Base-by-base conservation (phyloP, 2,797 vertebrate species). In the Acipenser oxyrinchus region DNA sequence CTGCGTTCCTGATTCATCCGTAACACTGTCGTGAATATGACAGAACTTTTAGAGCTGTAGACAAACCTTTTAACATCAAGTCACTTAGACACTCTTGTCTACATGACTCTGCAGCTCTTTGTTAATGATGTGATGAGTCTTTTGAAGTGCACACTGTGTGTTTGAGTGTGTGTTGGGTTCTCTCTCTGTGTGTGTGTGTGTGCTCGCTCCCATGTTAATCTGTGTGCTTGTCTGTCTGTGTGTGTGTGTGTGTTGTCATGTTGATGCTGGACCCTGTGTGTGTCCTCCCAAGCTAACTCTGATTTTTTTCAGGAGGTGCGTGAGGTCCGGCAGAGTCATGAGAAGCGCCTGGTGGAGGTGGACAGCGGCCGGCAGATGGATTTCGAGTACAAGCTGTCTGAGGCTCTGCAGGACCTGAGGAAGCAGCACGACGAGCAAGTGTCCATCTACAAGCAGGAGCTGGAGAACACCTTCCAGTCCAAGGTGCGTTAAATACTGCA, bases 351-450 rank as follows among this genome's bases (percentile, higher is more conserved):
- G 66, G 91, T 97, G 2, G 95, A 98, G 83, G 92, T 97, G 74
- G 95, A 97, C 77, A 91, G 88, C 1, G 92, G 93, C 68, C 87
- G 82, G 15, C 88, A 91, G 12, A 90, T 92, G 74, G 95, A 98
- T 64, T 95, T 93, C 0, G 94, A 98, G 64, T 93, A 88, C 71
- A 96, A 94, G 79, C 87, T 99, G 76, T 81, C 90, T 0, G 89
- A 91, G 71, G 94, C 95, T 15, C 81, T 99, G 67, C 93, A 96
- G 78, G 97, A 98, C 51, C 84, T 99, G 55, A 85, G 97, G 68
- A 84, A 72, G 49, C 93, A 97, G 66, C 95, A 99, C 0, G 94
- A 95, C 8, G 92, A 94, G 5, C 96, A 99, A 72, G 93, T 99
- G 64, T 84, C 74, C 58, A 61, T 95, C 12, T 98, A 98, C 76